phyloP scores from a whole-genome alignment of 2,888 invertebrate species.

The Drosophila birchii region DNA sequence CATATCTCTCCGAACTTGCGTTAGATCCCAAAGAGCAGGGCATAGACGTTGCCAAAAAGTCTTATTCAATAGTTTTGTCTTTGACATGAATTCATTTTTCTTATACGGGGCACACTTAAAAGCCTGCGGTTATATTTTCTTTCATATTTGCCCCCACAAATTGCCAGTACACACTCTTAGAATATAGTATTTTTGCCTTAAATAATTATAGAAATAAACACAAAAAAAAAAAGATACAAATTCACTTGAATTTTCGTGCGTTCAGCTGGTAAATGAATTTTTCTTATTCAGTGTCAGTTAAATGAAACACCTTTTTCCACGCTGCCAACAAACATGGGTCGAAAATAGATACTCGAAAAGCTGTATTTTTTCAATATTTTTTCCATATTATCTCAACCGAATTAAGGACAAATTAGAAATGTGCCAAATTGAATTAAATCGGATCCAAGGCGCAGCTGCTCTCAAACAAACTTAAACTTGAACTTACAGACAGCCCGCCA shows the following conservation, averaged over 20 bases:
- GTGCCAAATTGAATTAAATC: conserved; percentile 9
- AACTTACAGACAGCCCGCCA: conserved; percentile 49
- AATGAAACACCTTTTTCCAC: conserved; percentile 73
- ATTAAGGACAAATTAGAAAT: conserved; percentile 30
- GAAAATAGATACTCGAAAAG: conserved; percentile 14
- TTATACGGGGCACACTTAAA: conserved; percentile 69
- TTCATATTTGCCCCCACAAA: conserved; percentile 53
- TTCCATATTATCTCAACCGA: conserved; percentile 23
- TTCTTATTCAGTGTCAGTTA: conserved; percentile 57
- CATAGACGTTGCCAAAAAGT: conserved; percentile 71
- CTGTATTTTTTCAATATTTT: conserved; percentile 9
- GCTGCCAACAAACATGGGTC: conserved; percentile 18
- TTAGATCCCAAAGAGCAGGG: conserved; percentile 16
- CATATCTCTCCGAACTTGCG: conserved; percentile 34
- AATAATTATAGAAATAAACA: conserved; percentile 47
- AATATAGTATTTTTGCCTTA: conserved; percentile 48
- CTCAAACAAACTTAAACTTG: conserved; percentile 70
- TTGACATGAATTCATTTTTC: conserved; percentile 81
- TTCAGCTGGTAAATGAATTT: conserved; percentile 51
- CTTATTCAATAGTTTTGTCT: conserved; percentile 78
- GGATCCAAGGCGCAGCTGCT: conserved; percentile 13
- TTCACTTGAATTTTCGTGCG: conserved; percentile 61
- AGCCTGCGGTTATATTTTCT: conserved; percentile 60
- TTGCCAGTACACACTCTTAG: conserved; percentile 2
- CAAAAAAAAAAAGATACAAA: conserved; percentile 5